phyloP scores from a whole-genome alignment of 1,140 invertebrate genomes.

The Sitobion miscanthi region DNA sequence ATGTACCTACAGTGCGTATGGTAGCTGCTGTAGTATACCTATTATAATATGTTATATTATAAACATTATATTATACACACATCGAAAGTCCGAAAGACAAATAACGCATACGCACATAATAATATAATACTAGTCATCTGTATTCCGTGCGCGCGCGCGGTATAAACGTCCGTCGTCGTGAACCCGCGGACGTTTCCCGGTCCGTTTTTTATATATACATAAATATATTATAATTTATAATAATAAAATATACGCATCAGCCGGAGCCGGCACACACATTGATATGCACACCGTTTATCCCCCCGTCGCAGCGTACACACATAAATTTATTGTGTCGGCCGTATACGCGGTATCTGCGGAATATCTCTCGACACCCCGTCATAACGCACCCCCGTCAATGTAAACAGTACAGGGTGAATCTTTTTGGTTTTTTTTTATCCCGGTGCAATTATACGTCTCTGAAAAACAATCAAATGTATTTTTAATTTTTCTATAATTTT shows the following conservation, averaged over 20 bases:
- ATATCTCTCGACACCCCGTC: conserved; percentile 35
- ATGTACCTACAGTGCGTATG: background rate
- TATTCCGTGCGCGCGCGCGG: conserved; percentile 37
- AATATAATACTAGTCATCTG: conserved; percentile 35
- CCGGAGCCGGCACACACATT: background rate
- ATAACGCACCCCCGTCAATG: background rate
- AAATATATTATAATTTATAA: conserved; percentile 30
- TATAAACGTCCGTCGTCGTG: background rate
- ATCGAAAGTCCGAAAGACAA: conserved; percentile 43
- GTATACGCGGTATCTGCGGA: conserved; percentile 29
- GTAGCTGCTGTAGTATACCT: background rate
- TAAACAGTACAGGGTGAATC: background rate
- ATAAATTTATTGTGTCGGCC: conserved; percentile 24
- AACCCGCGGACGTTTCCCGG: background rate
- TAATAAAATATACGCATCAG: conserved; percentile 25
- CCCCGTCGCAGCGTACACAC: conserved; percentile 2
- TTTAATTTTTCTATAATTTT: background rate
- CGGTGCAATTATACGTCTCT: background rate
- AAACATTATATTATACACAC: background rate
- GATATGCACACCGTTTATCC: conserved; percentile 50
- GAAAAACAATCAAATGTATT: background rate
- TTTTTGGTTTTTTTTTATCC: background rate
- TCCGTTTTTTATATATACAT: background rate
- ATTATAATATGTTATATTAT: conserved; percentile 11
- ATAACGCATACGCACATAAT: conserved; percentile 5